Base-by-base conservation (phyloP, 2,888 invertebrate genomes). In the Ectropis crepuscularia region DNA sequence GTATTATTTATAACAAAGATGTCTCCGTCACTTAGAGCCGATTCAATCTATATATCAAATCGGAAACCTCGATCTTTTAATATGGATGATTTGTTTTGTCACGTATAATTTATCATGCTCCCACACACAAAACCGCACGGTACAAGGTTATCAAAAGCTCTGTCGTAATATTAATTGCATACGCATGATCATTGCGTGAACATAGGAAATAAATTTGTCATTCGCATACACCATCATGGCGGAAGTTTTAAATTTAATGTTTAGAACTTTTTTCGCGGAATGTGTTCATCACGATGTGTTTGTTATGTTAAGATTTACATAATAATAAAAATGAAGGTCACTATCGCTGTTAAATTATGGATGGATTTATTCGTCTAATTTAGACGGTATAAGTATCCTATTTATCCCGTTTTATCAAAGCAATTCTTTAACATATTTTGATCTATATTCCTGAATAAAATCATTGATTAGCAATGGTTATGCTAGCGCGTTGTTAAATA, bases 1-100 rank as follows among this genome's bases (percentile, higher is more conserved):
- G 90, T 87, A 65, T 66, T 57, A 45, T 58, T 53, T 51, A 36
- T 41, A 69, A 57, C 70, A 66, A 68, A 62, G 46, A 59, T 59
- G 59, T 57, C 12, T 50, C 50, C 48, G 37, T 12, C 47, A 51
- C 54, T 48, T 11, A 41, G n/a, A 43, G n/a, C 28, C 9, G n/a
- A 61, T 61, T 37, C 36, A 54, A n/a, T 48, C 38, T 12, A 54
- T 5, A 65, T 61, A 53, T 61, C 38, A 53, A 57, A 57, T 45
- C 57, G 42, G 53, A 59, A 68, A 68, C 57, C 69, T 69, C 59
- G 69, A 64, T 65, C 63, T 66, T 28, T 57, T 69, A 66, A 54
- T 60, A 48, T 64, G 48, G 57, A 57, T 63, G 68, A 67, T 69
- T 61, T 61, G 63, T 68, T 63, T 61, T 48, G 50, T 62, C 48